Evolutionary conservation across 2,797 vertebrate genomes (phyloP).

Genomic region (Mareca penelope): DNA sequence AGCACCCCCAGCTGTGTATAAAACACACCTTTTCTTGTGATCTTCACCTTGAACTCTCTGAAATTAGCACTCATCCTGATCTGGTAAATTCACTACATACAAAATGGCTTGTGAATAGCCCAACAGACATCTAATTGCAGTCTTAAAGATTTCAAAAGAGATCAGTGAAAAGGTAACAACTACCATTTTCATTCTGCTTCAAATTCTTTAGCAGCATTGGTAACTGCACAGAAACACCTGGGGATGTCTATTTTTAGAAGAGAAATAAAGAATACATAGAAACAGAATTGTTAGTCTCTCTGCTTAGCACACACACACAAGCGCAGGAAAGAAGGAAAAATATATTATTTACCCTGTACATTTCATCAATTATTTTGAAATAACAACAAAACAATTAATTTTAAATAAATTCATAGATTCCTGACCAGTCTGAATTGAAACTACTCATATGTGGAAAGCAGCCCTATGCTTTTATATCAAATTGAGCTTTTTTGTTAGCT

Average conservation of each 20-base stretch:
- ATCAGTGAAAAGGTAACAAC: neutral
- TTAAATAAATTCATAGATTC: neutral
- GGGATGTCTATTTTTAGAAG: neutral
- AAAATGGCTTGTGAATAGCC: neutral
- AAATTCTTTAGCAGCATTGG: neutral
- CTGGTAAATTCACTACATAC: neutral
- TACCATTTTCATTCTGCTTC: neutral
- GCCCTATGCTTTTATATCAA: neutral
- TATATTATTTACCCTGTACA: neutral
- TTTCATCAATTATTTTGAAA: neutral
- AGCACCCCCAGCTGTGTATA: neutral
- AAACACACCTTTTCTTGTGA: neutral
- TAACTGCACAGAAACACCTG: neutral
- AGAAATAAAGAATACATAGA: neutral
- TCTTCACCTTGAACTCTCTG: neutral
- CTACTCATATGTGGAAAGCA: neutral
- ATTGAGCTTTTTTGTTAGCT: neutral
- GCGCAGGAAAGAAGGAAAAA: neutral
- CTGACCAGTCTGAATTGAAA: neutral
- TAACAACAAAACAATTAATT: neutral
- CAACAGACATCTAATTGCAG: neutral
- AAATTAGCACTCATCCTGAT: neutral
- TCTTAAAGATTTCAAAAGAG: neutral
- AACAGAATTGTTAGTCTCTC: neutral
- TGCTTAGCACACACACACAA: neutral